Conservation (phyloP, 2,888 invertebrate species). For the Helicoverpa assulta region DNA sequence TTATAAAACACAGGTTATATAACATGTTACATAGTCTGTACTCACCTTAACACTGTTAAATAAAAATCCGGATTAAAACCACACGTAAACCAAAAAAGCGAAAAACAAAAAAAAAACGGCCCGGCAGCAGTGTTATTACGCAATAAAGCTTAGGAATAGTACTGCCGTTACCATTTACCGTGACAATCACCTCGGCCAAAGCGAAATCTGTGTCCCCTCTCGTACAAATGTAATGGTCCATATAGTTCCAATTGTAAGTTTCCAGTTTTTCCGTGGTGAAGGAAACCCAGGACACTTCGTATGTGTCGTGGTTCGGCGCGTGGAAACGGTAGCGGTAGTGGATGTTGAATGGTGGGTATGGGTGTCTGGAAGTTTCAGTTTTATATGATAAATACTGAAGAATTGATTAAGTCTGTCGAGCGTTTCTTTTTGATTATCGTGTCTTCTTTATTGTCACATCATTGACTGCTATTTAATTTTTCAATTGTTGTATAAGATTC, state of each 20-base stretch:
- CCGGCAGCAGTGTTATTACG: conserved; percentile 24
- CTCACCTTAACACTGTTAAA: no score
- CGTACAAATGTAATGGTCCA: conserved; percentile 99
- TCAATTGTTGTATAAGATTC: no score
- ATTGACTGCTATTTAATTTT: no score
- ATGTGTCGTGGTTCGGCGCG: conserved; percentile 97
- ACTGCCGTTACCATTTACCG: conserved; percentile 52
- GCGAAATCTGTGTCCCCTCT: conserved; percentile 97
- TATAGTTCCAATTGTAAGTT: conserved; percentile 99
- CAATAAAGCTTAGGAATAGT: conserved; percentile 23
- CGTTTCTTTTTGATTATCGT: no score
- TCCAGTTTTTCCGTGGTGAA: conserved; percentile 98
- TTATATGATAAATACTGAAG: background rate
- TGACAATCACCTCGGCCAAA: conserved; percentile 93
- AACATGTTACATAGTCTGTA: no score
- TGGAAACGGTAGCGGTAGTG: conserved; percentile 98
- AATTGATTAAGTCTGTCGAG: no score
- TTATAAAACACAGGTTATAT: no score
- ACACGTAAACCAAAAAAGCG: conserved; percentile 33
- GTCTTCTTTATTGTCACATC: no score
- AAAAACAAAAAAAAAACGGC: conserved; percentile 31
- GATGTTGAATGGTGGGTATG: conserved; percentile 97
- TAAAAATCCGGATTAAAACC: background rate
- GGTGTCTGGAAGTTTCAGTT: conserved; percentile 92
- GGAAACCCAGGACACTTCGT: conserved; percentile 98